Conservation (phyloP, 2,113 vertebrate genomes). For the Oreochromis spilurus region DNA sequence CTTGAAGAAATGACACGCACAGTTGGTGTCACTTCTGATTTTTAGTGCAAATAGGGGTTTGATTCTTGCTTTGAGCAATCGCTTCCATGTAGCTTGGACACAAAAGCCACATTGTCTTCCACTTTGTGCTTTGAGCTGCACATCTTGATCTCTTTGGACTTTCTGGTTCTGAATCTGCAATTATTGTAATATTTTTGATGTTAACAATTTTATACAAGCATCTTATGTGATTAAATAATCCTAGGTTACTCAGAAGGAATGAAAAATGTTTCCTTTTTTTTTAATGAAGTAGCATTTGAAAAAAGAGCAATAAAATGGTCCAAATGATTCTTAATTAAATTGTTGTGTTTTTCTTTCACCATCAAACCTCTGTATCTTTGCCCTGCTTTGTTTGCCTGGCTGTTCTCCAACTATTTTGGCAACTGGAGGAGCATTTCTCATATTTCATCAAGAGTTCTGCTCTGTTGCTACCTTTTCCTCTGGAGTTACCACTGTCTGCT, state of each 20-base stretch:
- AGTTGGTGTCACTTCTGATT: background rate
- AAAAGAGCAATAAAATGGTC: conserved; percentile 49
- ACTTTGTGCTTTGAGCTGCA: conserved; percentile 29
- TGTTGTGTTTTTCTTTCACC: background rate
- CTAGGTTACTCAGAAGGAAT: conserved; percentile 10
- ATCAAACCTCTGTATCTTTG: background rate
- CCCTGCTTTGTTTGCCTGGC: background rate
- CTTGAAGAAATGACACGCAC: background rate
- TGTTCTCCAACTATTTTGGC: background rate
- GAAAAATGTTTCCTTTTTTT: background rate
- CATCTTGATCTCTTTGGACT: conserved; percentile 12
- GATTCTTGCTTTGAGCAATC: background rate
- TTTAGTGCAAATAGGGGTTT: background rate
- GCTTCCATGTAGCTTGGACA: background rate
- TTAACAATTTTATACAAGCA: conserved; percentile 41
- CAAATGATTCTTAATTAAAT: conserved; percentile 28
- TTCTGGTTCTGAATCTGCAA: conserved; percentile 6
- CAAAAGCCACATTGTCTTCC: conserved; percentile 29
- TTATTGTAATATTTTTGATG: conserved; percentile 4
- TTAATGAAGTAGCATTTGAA: conserved; percentile 22
- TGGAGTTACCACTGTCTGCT: background rate
- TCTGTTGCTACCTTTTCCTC: background rate
- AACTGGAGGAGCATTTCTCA: background rate
- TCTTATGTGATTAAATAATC: conserved; percentile 9
- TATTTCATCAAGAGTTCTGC: background rate